Evolutionary conservation across 2,113 vertebrate genomes (phyloP), one percentile per base, ranked within the genome.

Genomic region (Girardinichthys multiradiatus): DNA sequence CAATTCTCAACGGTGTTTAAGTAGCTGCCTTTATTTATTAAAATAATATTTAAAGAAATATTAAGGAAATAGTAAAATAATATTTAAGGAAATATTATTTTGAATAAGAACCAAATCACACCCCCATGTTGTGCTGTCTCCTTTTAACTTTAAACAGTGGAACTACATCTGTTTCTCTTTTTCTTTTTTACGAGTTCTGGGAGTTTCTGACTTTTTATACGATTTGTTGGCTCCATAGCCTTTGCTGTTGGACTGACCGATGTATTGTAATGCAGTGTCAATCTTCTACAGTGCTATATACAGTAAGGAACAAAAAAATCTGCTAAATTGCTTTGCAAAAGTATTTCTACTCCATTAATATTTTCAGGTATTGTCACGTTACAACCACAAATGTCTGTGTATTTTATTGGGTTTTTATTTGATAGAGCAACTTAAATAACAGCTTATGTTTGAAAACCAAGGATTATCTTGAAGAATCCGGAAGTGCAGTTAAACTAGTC

Each of bases 131-230:
- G 28, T n/a, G 31, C 68, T 45, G 80, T 48, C 79, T 88, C 82
- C 66, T 80, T 82, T 88, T 70, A 71, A 84, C 75, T 83, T 86
- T 72, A 62, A 87, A 75, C 84, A 80, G 70, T 85, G 48, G 33
- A 79, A 45, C 76, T 84, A 79, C 88, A 90, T 92, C 91, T 93
- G 89, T 76, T 92, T 93, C 85, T 90, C 73, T 68, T 91, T 91
- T 86, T 24, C 80, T 63, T 67, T 33, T n/a, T n/a, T 75, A 76
- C 31, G 7, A 27, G 67, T 57, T 77, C 57, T 42, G 27, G 6
- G 9, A 82, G 51, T 76, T 54, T 33, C 62, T 72, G 57, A 28
- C 58, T 66, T n/a, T 30, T 39, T 24, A 33, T 74, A 67, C 71
- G 35, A 19, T 85, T 10, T 75, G 60, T 62, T 66, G 68, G 61